Percentiles rank a stretch among this genome's conserved stretches.
These are phyloP conservation scores for Oligia fasciuncula DNA, from an alignment of 2,888 invertebrate species.

Conservation along the genomic window DNA sequence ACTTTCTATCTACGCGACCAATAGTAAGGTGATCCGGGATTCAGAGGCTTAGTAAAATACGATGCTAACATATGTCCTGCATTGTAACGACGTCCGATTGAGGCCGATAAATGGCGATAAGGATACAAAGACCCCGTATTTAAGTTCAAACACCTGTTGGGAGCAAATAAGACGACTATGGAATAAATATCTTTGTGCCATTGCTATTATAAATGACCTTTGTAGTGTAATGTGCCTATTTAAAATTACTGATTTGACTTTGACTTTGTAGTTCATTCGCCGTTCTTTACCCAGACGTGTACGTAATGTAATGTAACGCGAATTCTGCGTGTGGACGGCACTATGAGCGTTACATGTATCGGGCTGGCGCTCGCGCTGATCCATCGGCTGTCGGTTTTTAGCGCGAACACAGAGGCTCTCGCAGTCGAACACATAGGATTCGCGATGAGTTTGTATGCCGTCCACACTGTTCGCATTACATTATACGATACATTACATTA, in stretches of 20 bases:
- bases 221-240: not conserved
- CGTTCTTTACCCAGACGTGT: not conserved
- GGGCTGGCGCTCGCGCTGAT: not conserved
- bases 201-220: slow-evolving; percentile 31
- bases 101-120: slow-evolving; percentile 33
- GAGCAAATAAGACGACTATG: slow-evolving; percentile 1
- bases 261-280: slow-evolving; percentile 14
- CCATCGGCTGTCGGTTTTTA: not conserved
- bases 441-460: not conserved
- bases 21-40: not conserved
- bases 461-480: too few species aligned
- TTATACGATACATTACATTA: not conserved
- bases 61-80: slow-evolving; percentile 8
- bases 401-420: not conserved
- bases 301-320: not conserved
- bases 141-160: slow-evolving; percentile 36
- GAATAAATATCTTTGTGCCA: slow-evolving; percentile 1
- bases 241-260: too few species aligned
- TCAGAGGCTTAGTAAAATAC: not conserved
- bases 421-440: not conserved
- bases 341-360: not conserved
- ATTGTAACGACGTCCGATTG: slow-evolving; percentile 1
- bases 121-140: slow-evolving; percentile 7
- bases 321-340: not conserved
- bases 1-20: slow-evolving; percentile 3